Evolutionary conservation across 2,113 vertebrate species (phyloP).

Genomic region (Crotophaga sulcirostris): DNA sequence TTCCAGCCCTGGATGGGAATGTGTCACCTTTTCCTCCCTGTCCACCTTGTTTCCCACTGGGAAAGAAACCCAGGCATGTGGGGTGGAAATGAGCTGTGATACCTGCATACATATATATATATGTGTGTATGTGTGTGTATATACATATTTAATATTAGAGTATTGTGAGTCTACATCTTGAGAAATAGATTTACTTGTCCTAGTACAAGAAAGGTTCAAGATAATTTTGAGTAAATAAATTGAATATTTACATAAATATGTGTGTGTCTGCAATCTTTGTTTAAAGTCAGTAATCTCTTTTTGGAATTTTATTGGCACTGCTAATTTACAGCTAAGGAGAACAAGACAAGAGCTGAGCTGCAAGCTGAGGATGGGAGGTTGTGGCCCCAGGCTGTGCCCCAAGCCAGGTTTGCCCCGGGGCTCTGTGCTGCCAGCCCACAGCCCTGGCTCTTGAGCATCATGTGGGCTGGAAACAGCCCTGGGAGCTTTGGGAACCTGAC

Average conservation of each 20-base stretch:
- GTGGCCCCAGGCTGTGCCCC: neutral
- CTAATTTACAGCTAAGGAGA: neutral
- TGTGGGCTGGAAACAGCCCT: neutral
- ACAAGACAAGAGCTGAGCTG: neutral
- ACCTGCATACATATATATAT: neutral
- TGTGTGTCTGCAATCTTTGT: neutral
- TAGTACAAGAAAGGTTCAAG: neutral
- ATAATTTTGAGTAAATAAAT: neutral
- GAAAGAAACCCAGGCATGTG: neutral
- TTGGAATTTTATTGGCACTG: neutral
- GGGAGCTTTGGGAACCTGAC: neutral
- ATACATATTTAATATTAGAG: neutral
- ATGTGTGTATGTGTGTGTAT: too few species aligned
- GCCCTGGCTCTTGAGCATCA: fast-evolving
- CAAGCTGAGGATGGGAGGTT: neutral
- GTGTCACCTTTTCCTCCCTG: neutral
- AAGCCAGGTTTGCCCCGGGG: neutral
- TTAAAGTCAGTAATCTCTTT: neutral
- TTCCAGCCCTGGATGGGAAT: neutral
- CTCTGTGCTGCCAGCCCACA: neutral
- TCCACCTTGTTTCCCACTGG: neutral
- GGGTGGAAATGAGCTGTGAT: neutral
- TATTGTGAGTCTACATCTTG: neutral
- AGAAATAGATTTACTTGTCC: neutral
- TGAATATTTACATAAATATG: neutral